Evolutionary conservation across 2,113 vertebrate species (phyloP), one percentile per base, ranked within the genome.

Genomic region (Sinocyclocheilus rhinocerous): DNA sequence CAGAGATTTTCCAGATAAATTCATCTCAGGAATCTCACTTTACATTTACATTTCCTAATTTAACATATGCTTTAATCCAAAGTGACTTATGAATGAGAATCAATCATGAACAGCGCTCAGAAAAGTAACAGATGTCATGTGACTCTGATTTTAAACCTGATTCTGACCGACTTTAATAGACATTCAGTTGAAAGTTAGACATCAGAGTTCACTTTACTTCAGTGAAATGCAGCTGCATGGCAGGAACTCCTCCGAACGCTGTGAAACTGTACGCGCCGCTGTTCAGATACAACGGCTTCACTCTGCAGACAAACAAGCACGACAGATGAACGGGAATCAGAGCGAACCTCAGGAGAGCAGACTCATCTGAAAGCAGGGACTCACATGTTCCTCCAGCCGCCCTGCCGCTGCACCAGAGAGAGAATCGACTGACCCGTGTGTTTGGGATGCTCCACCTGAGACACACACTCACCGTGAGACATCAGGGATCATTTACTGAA

Each of bases 201-300:
- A 42, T 8, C 8, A 42, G 42, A 42, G 42, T 9, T 42, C 6
- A 9, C 42, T 42, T 75, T 81, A 96, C 96, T 94, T 97, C 92
- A 0, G 84, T 50, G 78, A 96, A 97, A 26, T 94, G 93, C 26
- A 97, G 93, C 86, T 97, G 95, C 84, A 97, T 93, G 0, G 96
- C 96, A 0, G 96, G 96, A 45, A 97, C 96, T 5, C 96, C 96
- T 0, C 94, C 96, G n/a, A 96, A 96, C 0, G 96, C 94, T 0
- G 95, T 96, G 91, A 96, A 96, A 52, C 95, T 95, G 76, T 95
- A 96, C 1, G 96, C 95, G 0, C 96, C 96, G 22, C 95, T 96
- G 90, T 96, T 96, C 91, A 95, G 93, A 22, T 93, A 91, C 18
- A 97, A 90, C 0, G 96, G 95, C 78, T 84, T 94, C 70, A 96